Conservation (phyloP, 30 jellyfish, hydroid and myxozoan genomes). For the Mastigias papua region DNA sequence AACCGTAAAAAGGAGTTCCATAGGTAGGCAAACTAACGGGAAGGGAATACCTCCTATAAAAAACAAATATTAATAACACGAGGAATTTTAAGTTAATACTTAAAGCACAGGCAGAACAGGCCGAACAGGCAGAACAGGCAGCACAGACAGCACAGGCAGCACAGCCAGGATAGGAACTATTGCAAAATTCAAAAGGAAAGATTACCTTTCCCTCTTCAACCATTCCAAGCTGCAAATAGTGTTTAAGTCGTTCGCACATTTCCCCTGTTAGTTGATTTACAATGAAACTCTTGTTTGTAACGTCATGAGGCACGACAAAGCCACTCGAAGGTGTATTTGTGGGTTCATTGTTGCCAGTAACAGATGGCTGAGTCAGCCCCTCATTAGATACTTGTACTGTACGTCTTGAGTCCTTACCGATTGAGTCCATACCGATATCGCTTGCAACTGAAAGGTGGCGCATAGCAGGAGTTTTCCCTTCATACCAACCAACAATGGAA, state of each 20-base stretch:
- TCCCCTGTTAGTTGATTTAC: not conserved
- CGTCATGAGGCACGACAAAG: not conserved
- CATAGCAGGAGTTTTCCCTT: not conserved
- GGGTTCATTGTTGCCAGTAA: too few species aligned
- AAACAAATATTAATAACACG: too few species aligned
- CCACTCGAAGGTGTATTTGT: too few species aligned
- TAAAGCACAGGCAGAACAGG: not conserved
- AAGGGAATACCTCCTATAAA: too few species aligned
- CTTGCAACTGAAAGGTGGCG: not conserved
- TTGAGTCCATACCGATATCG: not conserved
- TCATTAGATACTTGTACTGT: not conserved
- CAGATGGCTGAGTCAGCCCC: too few species aligned
- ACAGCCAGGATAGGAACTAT: not conserved
- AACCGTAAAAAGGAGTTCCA: too few species aligned
- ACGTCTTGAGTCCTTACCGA: not conserved
- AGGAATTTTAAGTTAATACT: too few species aligned
- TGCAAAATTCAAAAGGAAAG: not conserved
- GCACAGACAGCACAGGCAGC: not conserved
- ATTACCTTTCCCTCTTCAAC: not conserved
- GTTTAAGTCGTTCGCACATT: not conserved
- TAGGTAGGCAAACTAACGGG: too few species aligned
- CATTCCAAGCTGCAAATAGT: not conserved
- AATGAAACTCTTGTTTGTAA: not conserved
- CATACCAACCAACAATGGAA: conserved; percentile 23
- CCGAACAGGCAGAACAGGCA: not conserved